These are phyloP conservation scores for Istiophorus platypterus DNA, from an alignment of 2,113 vertebrate genomes.

Conservation along the genomic window DNA sequence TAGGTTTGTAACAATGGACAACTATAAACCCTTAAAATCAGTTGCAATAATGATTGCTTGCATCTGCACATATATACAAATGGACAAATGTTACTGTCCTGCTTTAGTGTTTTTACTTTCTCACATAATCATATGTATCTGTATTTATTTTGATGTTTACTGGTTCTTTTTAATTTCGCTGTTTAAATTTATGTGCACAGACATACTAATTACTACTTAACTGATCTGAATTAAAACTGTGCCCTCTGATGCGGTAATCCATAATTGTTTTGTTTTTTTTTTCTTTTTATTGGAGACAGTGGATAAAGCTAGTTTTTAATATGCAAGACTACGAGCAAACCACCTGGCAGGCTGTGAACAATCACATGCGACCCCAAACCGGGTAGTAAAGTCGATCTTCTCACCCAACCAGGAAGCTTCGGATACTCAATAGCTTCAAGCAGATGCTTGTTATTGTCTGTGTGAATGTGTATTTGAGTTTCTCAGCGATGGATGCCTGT, in stretches of 20 bases:
- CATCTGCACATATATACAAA: neutral
- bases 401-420: constrained; percentile 26
- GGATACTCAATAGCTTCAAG: constrained; percentile 58
- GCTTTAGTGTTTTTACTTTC: neutral
- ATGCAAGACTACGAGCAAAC: constrained; percentile 14
- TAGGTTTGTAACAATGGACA: neutral
- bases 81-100: neutral
- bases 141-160: neutral
- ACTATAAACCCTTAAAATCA: neutral
- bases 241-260: neutral
- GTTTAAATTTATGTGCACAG: neutral
- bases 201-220: neutral
- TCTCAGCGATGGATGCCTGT: constrained; percentile 53
- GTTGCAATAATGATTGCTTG: neutral
- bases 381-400: constrained; percentile 34
- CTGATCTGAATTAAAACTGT: constrained; percentile 19
- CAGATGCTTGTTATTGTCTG: constrained; percentile 44
- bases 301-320: constrained; percentile 31
- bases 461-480: constrained; percentile 23
- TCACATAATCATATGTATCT: neutral
- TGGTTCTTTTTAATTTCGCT: neutral
- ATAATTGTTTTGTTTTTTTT: no score
- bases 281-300: constrained; percentile 12
- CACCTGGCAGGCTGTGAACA: constrained; percentile 14
- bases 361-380: constrained; percentile 14